Evolutionary conservation across 2,113 vertebrate genomes (phyloP), one percentile per base, ranked within the genome.

Genomic region (Dasyurus viverrinus): DNA sequence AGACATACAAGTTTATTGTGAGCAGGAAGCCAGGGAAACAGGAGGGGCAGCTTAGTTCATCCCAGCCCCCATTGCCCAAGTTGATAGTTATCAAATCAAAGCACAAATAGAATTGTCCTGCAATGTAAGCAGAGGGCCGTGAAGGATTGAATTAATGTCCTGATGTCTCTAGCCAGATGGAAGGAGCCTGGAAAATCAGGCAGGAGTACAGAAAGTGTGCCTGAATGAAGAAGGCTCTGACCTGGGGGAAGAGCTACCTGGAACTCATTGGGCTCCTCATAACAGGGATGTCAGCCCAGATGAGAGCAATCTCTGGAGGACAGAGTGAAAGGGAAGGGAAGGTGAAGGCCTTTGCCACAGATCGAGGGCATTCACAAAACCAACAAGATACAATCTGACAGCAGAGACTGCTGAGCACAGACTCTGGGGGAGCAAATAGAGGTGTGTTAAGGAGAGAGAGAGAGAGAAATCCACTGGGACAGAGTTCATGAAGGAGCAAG

Each of bases 21-120:
- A 42, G 19, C 36, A 42, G n/a, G 68, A 84, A 42, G n/a, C 68
- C 19, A 22, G 68, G 36, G 16, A 84, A n/a, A 26, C 68, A 84
- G 68, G 68, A 42, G n/a, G 68, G 68, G 68, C 36, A 23, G n/a
- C n/a, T 84, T 8, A 42, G 68, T 84, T 84, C 68, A 84, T 84
- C 68, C 68, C 68, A 84, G n/a, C 68, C 68, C 68, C 68, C 68
- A 84, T 84, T 22, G 68, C 68, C 68, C 68, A 84, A 42, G 68
- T 42, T 84, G 68, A 42, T 84, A 84, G 68, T 42, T 84, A 84
- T 23, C 68, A 84, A 84, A 84, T 84, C 68, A 84, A n/a, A 84
- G 68, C 68, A 84, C 68, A 84, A 84, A 84, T 84, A 84, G 68
- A 84, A 84, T 84, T 84, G 68, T 84, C 68, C 68, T 84, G 68